Conservation (phyloP, 1,140 invertebrate species). For the Steinernema feltiae region DNA sequence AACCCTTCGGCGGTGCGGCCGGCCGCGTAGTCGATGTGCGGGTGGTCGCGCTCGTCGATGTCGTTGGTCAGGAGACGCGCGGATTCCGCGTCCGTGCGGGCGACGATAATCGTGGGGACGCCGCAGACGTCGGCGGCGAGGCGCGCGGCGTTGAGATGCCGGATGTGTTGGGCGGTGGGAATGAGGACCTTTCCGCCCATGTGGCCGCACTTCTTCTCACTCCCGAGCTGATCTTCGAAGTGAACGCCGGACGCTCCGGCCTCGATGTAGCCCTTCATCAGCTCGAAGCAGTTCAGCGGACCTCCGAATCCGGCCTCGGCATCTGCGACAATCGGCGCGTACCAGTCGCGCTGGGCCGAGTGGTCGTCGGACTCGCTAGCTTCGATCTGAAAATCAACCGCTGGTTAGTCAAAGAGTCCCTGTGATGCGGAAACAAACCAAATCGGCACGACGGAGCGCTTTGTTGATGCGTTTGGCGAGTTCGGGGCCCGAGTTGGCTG, state of each 20-base stretch:
- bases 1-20: conserved; percentile 59
- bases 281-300: conserved; percentile 58
- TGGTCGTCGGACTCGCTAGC: conserved; percentile 53
- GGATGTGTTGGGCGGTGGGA: conserved; percentile 58
- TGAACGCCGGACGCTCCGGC: conserved; percentile 59
- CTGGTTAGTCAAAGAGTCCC: conserved; percentile 15
- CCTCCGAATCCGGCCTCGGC: conserved; percentile 60
- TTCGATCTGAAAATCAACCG: conserved; percentile 28
- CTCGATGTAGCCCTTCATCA: conserved; percentile 60
- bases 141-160: conserved; percentile 59
- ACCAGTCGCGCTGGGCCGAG: conserved; percentile 55
- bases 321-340: conserved; percentile 60
- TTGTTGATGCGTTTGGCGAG: conserved; percentile 58
- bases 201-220: conserved; percentile 60
- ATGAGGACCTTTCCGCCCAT: conserved; percentile 59
- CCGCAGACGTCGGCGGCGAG: conserved; percentile 58
- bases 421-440: conserved; percentile 34
- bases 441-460: conserved; percentile 56
- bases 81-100: conserved; percentile 58
- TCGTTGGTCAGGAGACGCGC: conserved; percentile 55
- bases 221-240: conserved; percentile 60
- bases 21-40: conserved; percentile 56
- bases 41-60: conserved; percentile 58
- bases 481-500: conserved; percentile 59
- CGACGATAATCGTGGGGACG: conserved; percentile 59